Evolutionary conservation across 2,888 invertebrate genomes (phyloP), one percentile per base, ranked within the genome.

Genomic region (Cartodere bifasciata): DNA sequence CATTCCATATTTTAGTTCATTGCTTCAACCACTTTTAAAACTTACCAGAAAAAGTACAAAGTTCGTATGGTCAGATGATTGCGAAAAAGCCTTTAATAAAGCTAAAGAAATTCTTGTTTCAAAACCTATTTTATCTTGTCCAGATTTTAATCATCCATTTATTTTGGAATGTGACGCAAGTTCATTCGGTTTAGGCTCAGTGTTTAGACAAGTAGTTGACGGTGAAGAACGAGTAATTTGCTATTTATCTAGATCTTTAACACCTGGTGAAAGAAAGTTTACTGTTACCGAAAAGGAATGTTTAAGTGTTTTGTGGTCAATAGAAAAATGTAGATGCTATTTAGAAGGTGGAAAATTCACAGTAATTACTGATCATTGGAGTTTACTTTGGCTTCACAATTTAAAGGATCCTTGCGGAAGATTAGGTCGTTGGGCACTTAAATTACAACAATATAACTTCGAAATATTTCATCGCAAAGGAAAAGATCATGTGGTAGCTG

Each of bases 231-330:
- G 22, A 10, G 32, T 24, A n/a, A 25, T 21, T 10, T 23, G 29
- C 11, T 28, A 33, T 24, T 20, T 24, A n/a, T 26, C 25, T 2
- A 29, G 29, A 13, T 32, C 28, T 6, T 29, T 36, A 11, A 22
- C 29, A 9, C 10, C n/a, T 13, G 16, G 21, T 4, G 29, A 36
- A 33, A 13, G 13, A 2, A 33, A 34, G 16, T 39, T 31, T 30
- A 14, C 12, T 11, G 24, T 26, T 1, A 36, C 38, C 3, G 32
- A 39, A 28, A 12, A 17, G 15, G 39, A 39, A 16, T 32, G 34
- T 10, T 23, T 39, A 5, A 30, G 31, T 1, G 35, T 39, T 6
- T 13, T 37, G 11, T 33, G 27, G 21, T 23, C 16, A 4, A 23
- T 28, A 9, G 32, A 32, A 13, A 32, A 15, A 11, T 23, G 28